Percentiles rank a stretch among this genome's conserved stretches.
Conservation (phyloP, 2,797 vertebrate species). For the Lates japonicus region DNA sequence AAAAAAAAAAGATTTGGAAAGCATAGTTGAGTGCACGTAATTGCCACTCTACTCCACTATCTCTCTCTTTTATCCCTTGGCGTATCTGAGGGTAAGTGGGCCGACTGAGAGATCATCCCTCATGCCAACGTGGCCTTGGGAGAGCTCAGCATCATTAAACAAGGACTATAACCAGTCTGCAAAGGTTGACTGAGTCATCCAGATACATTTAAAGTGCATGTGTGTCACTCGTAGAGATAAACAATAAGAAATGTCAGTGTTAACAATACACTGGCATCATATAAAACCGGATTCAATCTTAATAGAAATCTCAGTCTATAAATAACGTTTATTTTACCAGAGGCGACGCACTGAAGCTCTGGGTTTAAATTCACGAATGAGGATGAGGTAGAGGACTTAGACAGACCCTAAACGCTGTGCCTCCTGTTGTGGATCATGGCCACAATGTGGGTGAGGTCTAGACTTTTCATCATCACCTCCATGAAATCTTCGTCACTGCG, state of each 20-base stretch:
- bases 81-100: slow-evolving; percentile 54
- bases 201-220: slow-evolving; percentile 57
- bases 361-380: slow-evolving; percentile 41
- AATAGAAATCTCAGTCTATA: slow-evolving; percentile 54
- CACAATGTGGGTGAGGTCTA: slow-evolving; percentile 92
- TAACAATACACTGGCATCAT: slow-evolving; percentile 6
- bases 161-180: slow-evolving; percentile 50
- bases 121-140: slow-evolving; percentile 44
- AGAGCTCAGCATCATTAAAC: slow-evolving; percentile 50
- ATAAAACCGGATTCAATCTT: slow-evolving; percentile 52
- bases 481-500: slow-evolving; percentile 91
- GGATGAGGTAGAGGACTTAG: slow-evolving; percentile 59
- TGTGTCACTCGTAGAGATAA: slow-evolving; percentile 33
- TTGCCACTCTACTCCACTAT: slow-evolving; percentile 45
- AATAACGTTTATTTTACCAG: slow-evolving; percentile 26
- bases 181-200: slow-evolving; percentile 51
- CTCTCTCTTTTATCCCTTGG: slow-evolving; percentile 30
- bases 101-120: slow-evolving; percentile 61
- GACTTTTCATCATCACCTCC: slow-evolving; percentile 94
- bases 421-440: slow-evolving; percentile 92
- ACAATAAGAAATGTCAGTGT: slow-evolving; percentile 26
- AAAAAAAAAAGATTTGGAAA: slow-evolving; percentile 37
- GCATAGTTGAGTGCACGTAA: slow-evolving; percentile 37
- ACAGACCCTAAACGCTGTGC: slow-evolving; percentile 84
- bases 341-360: slow-evolving; percentile 32